Evolutionary conservation across 2,113 vertebrate species (phyloP), one percentile per base, ranked within the genome.

Genomic region (Ivindomyrus marchei): DNA sequence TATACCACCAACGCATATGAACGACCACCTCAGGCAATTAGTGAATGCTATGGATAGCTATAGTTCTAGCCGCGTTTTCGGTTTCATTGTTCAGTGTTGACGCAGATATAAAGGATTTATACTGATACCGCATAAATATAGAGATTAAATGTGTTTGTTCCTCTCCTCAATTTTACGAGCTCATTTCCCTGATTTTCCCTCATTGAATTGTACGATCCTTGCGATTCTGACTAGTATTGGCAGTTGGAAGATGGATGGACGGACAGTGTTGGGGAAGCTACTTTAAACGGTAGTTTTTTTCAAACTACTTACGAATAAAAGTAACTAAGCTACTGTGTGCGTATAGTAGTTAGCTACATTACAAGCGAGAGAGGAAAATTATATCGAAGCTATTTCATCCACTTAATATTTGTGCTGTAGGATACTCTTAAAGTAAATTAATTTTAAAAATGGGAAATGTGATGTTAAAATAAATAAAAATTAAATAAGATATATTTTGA

Each of bases 1-100:
- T 92, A 92, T 92, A 91, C 91, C 91, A 92, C 91, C 91, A 92
- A 92, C 90, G 90, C 90, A 17, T 3, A 21, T 1, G 1, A 0
- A 9, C 0, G 49, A 4, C 15, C 15, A 15, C 36, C 3, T 0
- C 1, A 0, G 0, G 6, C 74, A 80, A 7, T 2, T 19, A 70
- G 62, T 70, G n/a, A 31, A 0, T 31, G 3, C 1, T 3, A 13
- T 11, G 13, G 10, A 31, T 31, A 27, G 3, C n/a, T 27, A 3
- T 11, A 27, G 9, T 27, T 66, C 7, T 24, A 58, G 5, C 8
- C n/a, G 24, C 10, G n/a, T 10, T 62, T n/a, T 7, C 0, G 8
- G 2, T n/a, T 62, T n/a, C 7, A n/a, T 62, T 62, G 24, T 62
- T 62, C 9, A 49, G 24, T 27, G 24, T 62, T 27, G 3, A 11